These are phyloP conservation scores for Tenthredo scrophulariae DNA, from an alignment of 2,888 invertebrate genomes.

Conservation along the genomic window DNA sequence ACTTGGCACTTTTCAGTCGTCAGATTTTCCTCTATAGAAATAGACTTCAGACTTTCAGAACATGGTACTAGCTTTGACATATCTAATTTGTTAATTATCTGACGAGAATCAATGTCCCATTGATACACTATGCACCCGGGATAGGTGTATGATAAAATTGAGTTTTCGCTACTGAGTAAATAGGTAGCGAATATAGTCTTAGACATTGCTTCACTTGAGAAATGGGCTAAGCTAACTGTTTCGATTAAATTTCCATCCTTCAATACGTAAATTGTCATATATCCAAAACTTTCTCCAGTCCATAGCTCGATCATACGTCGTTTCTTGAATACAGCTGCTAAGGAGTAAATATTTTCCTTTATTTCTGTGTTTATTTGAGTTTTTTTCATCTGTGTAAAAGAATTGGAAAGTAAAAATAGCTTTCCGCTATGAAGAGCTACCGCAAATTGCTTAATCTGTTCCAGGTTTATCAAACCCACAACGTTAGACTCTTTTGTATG, in stretches of 20 bases:
- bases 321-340: slow-evolving; percentile 72
- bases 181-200: slow-evolving; percentile 86
- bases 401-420: slow-evolving; percentile 74
- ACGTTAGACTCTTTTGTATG: slow-evolving; percentile 84
- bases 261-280: slow-evolving; percentile 88
- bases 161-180: slow-evolving; percentile 82
- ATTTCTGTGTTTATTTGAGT: slow-evolving; percentile 73
- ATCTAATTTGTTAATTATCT: slow-evolving; percentile 89
- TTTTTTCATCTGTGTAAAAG: slow-evolving; percentile 74
- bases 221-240: slow-evolving; percentile 86
- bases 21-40: slow-evolving; percentile 92
- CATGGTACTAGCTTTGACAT: slow-evolving; percentile 95
- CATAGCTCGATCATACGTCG: slow-evolving; percentile 85
- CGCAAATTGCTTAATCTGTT: slow-evolving; percentile 86
- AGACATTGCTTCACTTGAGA: slow-evolving; percentile 80
- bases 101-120: slow-evolving; percentile 87
- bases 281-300: slow-evolving; percentile 92
- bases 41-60: slow-evolving; percentile 94
- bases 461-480: slow-evolving; percentile 85
- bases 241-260: slow-evolving; percentile 78
- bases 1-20: slow-evolving; percentile 89
- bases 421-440: slow-evolving; percentile 89
- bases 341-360: slow-evolving; percentile 73
- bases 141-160: slow-evolving; percentile 90
- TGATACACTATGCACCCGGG: slow-evolving; percentile 94